phyloP scores from a whole-genome alignment of 2,797 vertebrate species.

The Anolis apletophallus region DNA sequence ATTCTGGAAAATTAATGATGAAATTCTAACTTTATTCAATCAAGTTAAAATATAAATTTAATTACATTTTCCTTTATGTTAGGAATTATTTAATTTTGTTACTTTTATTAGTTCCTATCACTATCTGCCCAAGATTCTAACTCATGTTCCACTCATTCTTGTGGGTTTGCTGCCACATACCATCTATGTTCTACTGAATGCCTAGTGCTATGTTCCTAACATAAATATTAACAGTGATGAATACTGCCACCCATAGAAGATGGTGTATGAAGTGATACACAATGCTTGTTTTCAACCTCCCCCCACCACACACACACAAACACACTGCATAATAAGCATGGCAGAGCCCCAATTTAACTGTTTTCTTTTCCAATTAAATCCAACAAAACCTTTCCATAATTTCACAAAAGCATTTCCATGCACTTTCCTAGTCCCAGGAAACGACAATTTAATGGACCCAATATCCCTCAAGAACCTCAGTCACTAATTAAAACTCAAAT shows the following conservation, averaged over 20 bases:
- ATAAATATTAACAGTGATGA: background rate
- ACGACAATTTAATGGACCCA: slow-evolving; percentile 7
- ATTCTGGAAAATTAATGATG: too few relatives aligned
- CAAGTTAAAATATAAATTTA: too few relatives aligned
- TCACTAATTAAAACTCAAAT: slow-evolving; percentile 21
- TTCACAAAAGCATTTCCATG: background rate
- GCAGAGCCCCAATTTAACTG: background rate
- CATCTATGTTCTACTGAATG: background rate
- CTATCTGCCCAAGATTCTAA: background rate
- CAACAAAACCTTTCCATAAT: background rate
- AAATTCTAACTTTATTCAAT: too few relatives aligned
- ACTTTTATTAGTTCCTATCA: background rate
- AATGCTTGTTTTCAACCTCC: background rate
- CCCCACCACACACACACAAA: too few relatives aligned
- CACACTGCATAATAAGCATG: background rate
- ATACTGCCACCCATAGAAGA: background rate
- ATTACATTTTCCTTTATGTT: too few relatives aligned
- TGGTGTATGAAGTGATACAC: background rate
- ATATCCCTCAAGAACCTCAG: background rate
- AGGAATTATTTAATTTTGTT: too few relatives aligned
- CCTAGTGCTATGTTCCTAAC: background rate
- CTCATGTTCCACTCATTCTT: background rate
- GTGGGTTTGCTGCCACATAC: background rate
- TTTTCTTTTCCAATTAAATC: slow-evolving; percentile 6
- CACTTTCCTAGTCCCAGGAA: slow-evolving; percentile 3